These are phyloP conservation scores for Spialia ferax DNA, from an alignment of 2,888 invertebrate genomes.

Conservation along the genomic window DNA sequence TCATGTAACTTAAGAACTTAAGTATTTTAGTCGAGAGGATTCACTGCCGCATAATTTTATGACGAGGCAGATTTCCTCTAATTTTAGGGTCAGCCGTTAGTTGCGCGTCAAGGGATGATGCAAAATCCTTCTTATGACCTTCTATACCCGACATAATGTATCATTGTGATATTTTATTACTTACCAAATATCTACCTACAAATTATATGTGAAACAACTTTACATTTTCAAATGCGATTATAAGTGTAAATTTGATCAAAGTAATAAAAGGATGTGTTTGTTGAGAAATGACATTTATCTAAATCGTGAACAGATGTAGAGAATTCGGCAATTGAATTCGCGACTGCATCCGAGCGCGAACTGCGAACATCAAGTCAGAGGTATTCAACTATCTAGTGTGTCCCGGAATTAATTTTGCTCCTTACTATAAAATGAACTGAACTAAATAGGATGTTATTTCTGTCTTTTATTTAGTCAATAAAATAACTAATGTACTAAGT, in stretches of 20 bases:
- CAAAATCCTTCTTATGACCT: neutral
- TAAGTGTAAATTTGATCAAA: too few relatives aligned
- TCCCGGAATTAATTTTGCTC: neutral
- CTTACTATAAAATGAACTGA: too few relatives aligned
- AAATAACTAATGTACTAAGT: too few relatives aligned
- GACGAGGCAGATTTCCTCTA: conserved; percentile 22
- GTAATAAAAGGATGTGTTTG: neutral
- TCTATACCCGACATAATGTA: too few relatives aligned
- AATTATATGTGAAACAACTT: too few relatives aligned
- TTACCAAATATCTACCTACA: too few relatives aligned
- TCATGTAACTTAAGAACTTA: conserved; percentile 5
- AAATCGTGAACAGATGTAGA: conserved; percentile 38
- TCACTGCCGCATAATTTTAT: conserved; percentile 15
- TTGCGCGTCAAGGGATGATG: conserved; percentile 7
- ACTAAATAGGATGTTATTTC: too few relatives aligned
- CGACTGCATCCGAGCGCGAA: conserved; percentile 45
- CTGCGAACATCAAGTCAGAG: conserved; percentile 42
- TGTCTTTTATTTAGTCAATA: too few relatives aligned
- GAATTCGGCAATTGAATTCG: conserved; percentile 36
- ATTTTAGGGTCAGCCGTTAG: conserved; percentile 17
- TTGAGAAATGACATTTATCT: conserved; percentile 30
- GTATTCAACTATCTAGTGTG: conserved; percentile 44
- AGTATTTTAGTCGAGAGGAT: conserved; percentile 12
- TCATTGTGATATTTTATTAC: too few relatives aligned
- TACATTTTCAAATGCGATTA: too few relatives aligned